Base-by-base conservation (phyloP, 1,140 invertebrate species). In the Dysdera silvatica region DNA sequence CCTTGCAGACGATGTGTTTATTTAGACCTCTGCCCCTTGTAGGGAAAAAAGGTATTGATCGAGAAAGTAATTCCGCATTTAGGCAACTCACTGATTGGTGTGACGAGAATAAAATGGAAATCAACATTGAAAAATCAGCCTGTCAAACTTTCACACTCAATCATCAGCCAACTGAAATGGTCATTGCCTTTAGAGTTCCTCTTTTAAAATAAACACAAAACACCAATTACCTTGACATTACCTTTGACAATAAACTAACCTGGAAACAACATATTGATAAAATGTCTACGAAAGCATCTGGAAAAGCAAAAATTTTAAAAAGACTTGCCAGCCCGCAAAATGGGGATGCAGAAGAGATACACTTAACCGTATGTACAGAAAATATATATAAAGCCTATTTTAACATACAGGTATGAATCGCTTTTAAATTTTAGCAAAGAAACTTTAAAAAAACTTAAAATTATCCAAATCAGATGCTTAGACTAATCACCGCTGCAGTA, bases 401-500 rank as follows among this genome's bases (percentile, higher is more conserved):
- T n/a, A n/a, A n/a, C n/a, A n/a, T n/a, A n/a, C n/a, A n/a, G n/a
- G n/a, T n/a, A n/a, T n/a, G n/a, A n/a, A n/a, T n/a, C n/a, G n/a
- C n/a, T n/a, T n/a, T n/a, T n/a, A n/a, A n/a, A n/a, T n/a, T n/a
- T n/a, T n/a, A n/a, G n/a, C n/a, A n/a, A n/a, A n/a, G n/a, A n/a
- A 24, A 52, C 47, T 26, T 49, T 49, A 49, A 24, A 49, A 49
- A 49, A 49, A 49, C 47, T 18, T 45, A 45, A 49, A 49, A 12
- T 1, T 52, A 52, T 32, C 31, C 31, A 20, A 49, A 20, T 49
- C 24, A 49, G 29, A 3, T 20, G 10, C 26, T 26, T 12, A 24
- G 47, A 18, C 47, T 26, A 20, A 4, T 49, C 29, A 49, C 47
- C 7, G 47, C 12, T 28, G 24, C 47, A 28, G 4, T 49, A 12